Evolutionary conservation across 2,113 vertebrate genomes (phyloP).

Genomic region (Turdus rufiventris): DNA sequence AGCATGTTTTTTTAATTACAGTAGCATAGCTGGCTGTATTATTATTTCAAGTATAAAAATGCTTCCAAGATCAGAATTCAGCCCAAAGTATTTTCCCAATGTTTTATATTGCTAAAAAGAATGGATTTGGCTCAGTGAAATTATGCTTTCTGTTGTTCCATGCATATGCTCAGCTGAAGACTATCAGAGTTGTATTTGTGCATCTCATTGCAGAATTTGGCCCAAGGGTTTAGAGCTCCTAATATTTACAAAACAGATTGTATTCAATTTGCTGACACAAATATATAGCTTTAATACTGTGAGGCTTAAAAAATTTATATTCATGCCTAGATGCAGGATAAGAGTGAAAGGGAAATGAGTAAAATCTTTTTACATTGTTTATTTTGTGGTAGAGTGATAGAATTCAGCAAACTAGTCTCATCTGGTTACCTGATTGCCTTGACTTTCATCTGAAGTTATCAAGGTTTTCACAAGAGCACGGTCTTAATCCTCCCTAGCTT

Average conservation of each 20-base stretch:
- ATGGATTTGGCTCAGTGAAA: neutral
- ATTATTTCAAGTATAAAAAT: neutral
- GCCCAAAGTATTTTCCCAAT: neutral
- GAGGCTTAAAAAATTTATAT: constrained; percentile 44
- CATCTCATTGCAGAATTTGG: constrained; percentile 5
- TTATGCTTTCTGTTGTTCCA: neutral
- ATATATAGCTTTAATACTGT: constrained; percentile 35
- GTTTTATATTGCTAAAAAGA: neutral
- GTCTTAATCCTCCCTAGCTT: neutral
- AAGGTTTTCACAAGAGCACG: neutral
- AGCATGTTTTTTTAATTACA: neutral
- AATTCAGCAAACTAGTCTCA: neutral
- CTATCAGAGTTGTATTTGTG: neutral
- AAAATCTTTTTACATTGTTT: neutral
- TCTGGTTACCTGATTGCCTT: neutral
- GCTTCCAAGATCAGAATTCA: neutral
- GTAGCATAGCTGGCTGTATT: neutral
- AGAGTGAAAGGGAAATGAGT: neutral
- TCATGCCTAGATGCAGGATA: neutral
- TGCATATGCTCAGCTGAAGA: neutral
- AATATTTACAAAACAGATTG: constrained; percentile 40
- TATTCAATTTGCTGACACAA: constrained; percentile 22
- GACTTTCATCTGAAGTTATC: neutral
- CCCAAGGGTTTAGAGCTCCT: constrained; percentile 9
- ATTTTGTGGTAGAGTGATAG: neutral